A percentile compares a stretch with the other conserved stretches of the same genome.
Evolutionary conservation across 2,797 vertebrate genomes (phyloP).

Genomic region (Taenioides sp.): DNA sequence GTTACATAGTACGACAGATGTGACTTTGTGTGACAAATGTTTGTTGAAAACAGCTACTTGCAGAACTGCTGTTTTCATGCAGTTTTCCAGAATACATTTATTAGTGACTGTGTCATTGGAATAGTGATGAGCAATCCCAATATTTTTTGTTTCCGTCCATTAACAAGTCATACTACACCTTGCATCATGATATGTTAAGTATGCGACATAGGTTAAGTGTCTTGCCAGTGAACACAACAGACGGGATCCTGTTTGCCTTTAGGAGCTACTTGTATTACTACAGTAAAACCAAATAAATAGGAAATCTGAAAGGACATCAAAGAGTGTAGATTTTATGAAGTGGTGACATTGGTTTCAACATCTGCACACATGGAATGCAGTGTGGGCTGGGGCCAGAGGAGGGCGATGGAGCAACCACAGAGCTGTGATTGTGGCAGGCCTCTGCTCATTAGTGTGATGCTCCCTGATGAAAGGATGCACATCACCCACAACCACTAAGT

Average conservation of each 20-base stretch:
- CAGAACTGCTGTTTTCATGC: too few species aligned
- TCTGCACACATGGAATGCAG: constrained; percentile 51
- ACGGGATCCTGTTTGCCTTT: background rate
- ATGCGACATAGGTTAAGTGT: background rate
- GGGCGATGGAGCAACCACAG: constrained; percentile 43
- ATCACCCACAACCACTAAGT: constrained; percentile 1
- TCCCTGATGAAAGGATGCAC: constrained; percentile 33
- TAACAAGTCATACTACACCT: background rate
- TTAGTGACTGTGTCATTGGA: background rate
- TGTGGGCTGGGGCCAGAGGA: constrained; percentile 38
- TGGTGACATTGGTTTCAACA: constrained; percentile 19
- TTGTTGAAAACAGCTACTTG: too few species aligned
- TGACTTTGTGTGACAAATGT: background rate
- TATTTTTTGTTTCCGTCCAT: background rate
- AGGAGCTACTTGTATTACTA: background rate
- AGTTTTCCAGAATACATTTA: too few species aligned
- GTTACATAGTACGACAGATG: background rate
- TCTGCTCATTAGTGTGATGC: constrained; percentile 39
- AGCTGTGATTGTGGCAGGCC: constrained; percentile 31
- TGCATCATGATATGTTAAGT: background rate
- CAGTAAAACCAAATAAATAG: background rate
- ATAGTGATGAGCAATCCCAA: background rate
- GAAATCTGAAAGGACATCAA: background rate
- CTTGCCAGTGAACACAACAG: background rate
- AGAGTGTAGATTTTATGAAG: background rate